phyloP scores from a whole-genome alignment of 1,140 invertebrate species.

The Drosophila arizonae region DNA sequence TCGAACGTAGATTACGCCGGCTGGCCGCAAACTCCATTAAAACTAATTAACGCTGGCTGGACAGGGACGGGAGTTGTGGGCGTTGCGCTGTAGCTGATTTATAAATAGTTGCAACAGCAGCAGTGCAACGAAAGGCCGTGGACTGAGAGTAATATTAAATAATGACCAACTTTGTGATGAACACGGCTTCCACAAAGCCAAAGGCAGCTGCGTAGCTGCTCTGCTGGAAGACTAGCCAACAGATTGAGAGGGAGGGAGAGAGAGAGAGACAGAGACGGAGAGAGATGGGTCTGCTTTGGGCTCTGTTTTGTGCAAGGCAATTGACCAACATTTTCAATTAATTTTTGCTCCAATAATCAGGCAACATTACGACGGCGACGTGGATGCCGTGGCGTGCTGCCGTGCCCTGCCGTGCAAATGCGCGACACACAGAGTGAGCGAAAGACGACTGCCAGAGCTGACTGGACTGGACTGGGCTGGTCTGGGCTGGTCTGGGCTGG shows the following conservation, averaged over 20 bases:
- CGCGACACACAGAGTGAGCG: conserved; percentile 11
- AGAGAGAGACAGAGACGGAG: background rate
- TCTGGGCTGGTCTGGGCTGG: background rate
- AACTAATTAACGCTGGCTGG: conserved; percentile 61
- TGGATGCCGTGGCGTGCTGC: background rate
- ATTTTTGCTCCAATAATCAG: conserved; percentile 82
- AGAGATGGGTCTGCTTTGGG: background rate
- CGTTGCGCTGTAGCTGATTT: conserved; percentile 4
- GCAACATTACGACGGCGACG: conserved; percentile 39
- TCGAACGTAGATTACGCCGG: conserved; percentile 25
- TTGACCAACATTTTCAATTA: conserved; percentile 82
- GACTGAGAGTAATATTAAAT: conserved; percentile 48
- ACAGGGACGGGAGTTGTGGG: background rate
- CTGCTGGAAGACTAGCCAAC: too few relatives aligned
- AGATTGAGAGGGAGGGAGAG: too few relatives aligned
- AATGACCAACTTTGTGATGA: conserved; percentile 50
- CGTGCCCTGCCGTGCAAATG: conserved; percentile 37
- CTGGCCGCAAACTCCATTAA: conserved; percentile 56
- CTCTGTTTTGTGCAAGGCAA: conserved; percentile 58
- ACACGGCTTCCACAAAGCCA: conserved; percentile 29
- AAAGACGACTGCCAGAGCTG: background rate
- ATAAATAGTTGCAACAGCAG: conserved; percentile 27
- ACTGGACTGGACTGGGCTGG: background rate
- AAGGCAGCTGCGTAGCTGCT: conserved; percentile 26
- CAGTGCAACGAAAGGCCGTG: conserved; percentile 31